Evolutionary conservation across 53 echinoderm and acorn worm genomes (phyloP), one percentile per base, ranked within the genome.

Genomic region (Patiria pectinifera): DNA sequence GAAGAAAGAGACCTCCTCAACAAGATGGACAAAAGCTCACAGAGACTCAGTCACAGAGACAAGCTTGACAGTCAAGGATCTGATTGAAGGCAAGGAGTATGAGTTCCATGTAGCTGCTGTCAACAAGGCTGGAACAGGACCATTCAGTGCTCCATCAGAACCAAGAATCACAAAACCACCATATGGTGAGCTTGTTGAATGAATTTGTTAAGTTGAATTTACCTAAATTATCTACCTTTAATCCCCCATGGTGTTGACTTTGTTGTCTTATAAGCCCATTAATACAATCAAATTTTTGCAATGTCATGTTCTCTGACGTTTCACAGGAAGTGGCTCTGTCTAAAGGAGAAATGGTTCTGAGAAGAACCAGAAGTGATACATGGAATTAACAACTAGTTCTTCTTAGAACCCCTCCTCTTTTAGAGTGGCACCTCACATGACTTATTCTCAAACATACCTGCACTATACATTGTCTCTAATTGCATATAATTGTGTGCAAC

Each of bases 71-170:
- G 91, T 95, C 11, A 93, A 90, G 48, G 84, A 93, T 82, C 86
- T 97, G 87, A 89, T 82, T 11, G 94, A 96, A 49, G 97, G 95
- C 82, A 97, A 94, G 63, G 95, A 97, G 81, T 97, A 97, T 71
- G 93, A 91, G 91, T 96, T 96, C 94, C 96, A 87, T 75, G 96
- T 96, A 71, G 92, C 94, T 70, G 96, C 96, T 6, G 22, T 94
- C 80, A 96, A 96, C 94, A 95, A 94, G 79, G 97, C 95, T 53
- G 97, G 97, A 35, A 69, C 85, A 61, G 95, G 95, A 26, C 95
- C 94, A 75, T 83, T 88, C 18, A 94, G 97, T 70, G 93, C 94
- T 45, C 93, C 94, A 46, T 91, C 94, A 26, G 94, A 93, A 23
- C 93, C 95, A 78, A 93, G 86, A 76, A 82, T 85, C 43, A 87